A percentile compares a stretch with the other conserved stretches of the same genome.
Conservation (phyloP, 2,113 vertebrate genomes). For the Pomatorhinus ruficollis region DNA sequence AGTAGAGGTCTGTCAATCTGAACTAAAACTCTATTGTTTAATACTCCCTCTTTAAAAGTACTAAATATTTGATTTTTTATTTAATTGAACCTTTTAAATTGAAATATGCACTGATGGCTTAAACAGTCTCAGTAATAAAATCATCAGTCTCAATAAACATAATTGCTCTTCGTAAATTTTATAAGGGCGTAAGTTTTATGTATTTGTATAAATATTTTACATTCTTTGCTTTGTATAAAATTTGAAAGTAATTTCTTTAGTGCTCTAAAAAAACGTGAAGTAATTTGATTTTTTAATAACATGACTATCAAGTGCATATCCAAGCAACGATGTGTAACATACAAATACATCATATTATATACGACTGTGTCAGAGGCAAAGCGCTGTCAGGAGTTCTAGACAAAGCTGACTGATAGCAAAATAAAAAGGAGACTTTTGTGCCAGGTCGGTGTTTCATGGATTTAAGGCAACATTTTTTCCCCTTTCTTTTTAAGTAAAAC, state of each 20-base stretch:
- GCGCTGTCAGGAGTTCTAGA: neutral
- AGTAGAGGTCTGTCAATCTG: neutral
- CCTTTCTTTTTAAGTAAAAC: neutral
- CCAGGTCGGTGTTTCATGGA: neutral
- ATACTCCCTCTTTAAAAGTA: neutral
- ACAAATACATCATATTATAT: neutral
- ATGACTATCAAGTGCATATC: neutral
- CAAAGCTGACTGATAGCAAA: neutral
- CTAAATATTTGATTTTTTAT: neutral
- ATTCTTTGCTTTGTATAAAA: neutral
- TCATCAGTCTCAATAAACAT: neutral
- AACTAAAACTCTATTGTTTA: neutral
- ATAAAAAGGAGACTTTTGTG: neutral
- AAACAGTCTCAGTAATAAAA: neutral
- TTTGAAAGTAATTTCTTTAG: neutral
- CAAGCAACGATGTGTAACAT: neutral
- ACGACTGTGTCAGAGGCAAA: neutral
- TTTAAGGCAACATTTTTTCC: neutral
- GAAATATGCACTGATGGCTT: neutral
- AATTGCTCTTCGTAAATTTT: neutral
- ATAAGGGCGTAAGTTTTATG: neutral
- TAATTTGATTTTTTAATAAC: neutral
- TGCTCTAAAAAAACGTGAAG: neutral
- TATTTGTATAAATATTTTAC: neutral
- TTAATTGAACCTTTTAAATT: neutral